Percentiles rank a stretch among this genome's conserved stretches.
phyloP scores from a whole-genome alignment of 2,113 vertebrate species.

The Lonchura striata region DNA sequence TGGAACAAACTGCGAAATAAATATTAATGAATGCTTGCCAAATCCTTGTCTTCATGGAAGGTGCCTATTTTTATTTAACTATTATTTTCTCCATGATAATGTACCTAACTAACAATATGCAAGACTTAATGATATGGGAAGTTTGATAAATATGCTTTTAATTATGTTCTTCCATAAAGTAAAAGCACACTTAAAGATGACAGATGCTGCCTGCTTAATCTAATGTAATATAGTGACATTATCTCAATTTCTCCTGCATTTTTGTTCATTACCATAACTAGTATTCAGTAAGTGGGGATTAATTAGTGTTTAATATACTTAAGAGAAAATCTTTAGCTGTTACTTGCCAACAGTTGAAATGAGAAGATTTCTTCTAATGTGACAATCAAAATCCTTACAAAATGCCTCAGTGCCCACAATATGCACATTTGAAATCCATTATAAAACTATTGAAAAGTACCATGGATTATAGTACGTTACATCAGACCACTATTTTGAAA shows the following conservation, averaged over 20 bases:
- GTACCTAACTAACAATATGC: constrained; percentile 39
- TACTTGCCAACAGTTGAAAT: constrained; percentile 16
- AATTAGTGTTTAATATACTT: constrained; percentile 68
- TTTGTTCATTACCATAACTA: constrained; percentile 70
- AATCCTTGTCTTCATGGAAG: constrained; percentile 84
- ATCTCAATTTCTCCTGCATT: constrained; percentile 68
- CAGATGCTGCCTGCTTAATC: constrained; percentile 66
- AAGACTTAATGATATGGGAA: constrained; percentile 42
- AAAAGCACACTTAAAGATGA: constrained; percentile 59
- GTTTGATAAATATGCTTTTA: constrained; percentile 69
- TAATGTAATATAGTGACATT: constrained; percentile 69
- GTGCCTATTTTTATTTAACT: constrained; percentile 65
- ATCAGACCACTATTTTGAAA: not conserved
- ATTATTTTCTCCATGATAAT: constrained; percentile 32
- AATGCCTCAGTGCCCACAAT: not conserved
- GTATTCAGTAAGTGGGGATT: constrained; percentile 63
- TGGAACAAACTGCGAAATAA: constrained; percentile 74
- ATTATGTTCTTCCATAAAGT: constrained; percentile 66
- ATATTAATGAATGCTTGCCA: constrained; percentile 80
- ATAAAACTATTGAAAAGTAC: not conserved
- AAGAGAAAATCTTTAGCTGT: constrained; percentile 21
- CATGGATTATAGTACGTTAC: not conserved
- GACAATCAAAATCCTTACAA: not conserved
- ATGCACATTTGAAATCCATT: not conserved
- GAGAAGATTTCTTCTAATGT: not conserved